Percentiles rank a stretch among this genome's conserved stretches.
phyloP scores from a whole-genome alignment of 2,888 invertebrate species.

The Oxystoma pomonae region DNA sequence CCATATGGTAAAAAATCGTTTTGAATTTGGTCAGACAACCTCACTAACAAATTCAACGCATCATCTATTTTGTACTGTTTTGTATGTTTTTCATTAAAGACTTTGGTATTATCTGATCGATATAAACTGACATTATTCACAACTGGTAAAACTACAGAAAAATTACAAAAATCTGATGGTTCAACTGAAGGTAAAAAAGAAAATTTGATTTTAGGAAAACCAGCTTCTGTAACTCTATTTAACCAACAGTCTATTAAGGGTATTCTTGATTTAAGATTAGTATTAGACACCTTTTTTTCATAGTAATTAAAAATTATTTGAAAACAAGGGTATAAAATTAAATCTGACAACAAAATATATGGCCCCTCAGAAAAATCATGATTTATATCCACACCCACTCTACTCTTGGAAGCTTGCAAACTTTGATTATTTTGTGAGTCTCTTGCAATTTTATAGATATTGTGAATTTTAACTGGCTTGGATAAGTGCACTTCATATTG shows the following conservation, averaged over 20 bases:
- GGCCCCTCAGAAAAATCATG: slow-evolving; percentile 84
- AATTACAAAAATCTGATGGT: slow-evolving; percentile 16
- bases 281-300: slow-evolving; percentile 21
- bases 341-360: slow-evolving; percentile 76
- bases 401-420: slow-evolving; percentile 49
- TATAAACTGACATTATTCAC: slow-evolving; percentile 63
- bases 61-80: slow-evolving; percentile 71
- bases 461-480: slow-evolving; percentile 81
- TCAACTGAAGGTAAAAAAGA: background rate
- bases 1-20: slow-evolving; percentile 45
- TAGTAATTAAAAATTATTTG: slow-evolving; percentile 54
- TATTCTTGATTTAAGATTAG: slow-evolving; percentile 41
- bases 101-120: slow-evolving; percentile 72
- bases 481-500: slow-evolving; percentile 81
- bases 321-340: slow-evolving; percentile 72
- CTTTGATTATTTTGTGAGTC: slow-evolving; percentile 46
- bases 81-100: slow-evolving; percentile 72
- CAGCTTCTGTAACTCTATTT: slow-evolving; percentile 38
- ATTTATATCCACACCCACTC: slow-evolving; percentile 52
- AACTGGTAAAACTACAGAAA: slow-evolving; percentile 33
- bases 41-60: slow-evolving; percentile 51
- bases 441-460: slow-evolving; percentile 72
- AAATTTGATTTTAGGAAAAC: slow-evolving; percentile 23
- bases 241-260: slow-evolving; percentile 67
- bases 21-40: slow-evolving; percentile 47